Conservation (phyloP, 64 coral and sea anemone genomes). For the Acropora tenuis region DNA sequence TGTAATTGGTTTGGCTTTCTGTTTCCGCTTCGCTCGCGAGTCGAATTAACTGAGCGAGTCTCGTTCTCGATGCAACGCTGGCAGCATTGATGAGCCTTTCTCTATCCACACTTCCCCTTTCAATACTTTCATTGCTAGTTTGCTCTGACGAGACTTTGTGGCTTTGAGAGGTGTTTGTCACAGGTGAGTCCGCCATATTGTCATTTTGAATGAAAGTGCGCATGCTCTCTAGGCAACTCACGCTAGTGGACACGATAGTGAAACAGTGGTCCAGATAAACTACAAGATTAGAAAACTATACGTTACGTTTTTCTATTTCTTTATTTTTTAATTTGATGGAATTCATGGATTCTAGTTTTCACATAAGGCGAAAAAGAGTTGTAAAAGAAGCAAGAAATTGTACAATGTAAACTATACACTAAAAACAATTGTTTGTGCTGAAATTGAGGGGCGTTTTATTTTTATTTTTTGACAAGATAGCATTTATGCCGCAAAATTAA, state of each 20-base stretch:
- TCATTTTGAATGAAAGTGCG: constrained; percentile 70
- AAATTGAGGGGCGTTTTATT: no score
- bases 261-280: not conserved
- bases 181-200: constrained; percentile 93
- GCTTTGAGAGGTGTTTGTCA: not conserved
- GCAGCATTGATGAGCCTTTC: constrained; percentile 75
- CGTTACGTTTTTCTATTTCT: no score
- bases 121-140: constrained; percentile 51
- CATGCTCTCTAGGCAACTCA: constrained; percentile 25
- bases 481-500: no score
- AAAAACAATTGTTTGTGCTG: no score
- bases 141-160: constrained; percentile 33
- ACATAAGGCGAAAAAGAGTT: no score
- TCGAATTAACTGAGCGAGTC: constrained; percentile 75
- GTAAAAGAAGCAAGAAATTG: no score
- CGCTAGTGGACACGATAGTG: not conserved
- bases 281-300: no score
- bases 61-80: constrained; percentile 78
- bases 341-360: no score
- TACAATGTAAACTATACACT: no score
- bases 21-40: constrained; percentile 71
- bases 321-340: no score
- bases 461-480: no score
- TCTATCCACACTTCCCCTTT: constrained; percentile 56
- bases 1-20: constrained; percentile 84